These are phyloP conservation scores for Rhopalosiphum padi DNA, from an alignment of 1,140 invertebrate genomes.

Conservation along the genomic window DNA sequence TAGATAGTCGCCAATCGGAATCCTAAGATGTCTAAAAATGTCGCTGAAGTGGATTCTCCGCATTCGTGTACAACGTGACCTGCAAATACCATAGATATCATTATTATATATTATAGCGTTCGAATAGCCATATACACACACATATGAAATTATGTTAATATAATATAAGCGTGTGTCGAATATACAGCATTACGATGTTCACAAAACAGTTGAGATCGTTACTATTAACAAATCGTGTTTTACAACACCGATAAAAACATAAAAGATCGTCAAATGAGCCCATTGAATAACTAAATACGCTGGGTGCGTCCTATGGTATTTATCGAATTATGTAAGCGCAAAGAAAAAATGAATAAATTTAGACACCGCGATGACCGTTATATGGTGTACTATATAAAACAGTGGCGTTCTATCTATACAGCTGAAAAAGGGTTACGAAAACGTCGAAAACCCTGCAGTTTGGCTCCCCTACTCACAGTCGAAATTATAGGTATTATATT, in stretches of 20 bases:
- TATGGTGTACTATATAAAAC: background rate
- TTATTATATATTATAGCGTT: background rate
- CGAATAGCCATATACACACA: background rate
- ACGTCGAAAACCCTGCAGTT: background rate
- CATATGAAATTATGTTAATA: background rate
- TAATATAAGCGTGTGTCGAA: background rate
- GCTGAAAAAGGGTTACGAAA: background rate
- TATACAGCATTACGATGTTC: background rate
- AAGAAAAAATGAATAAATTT: background rate
- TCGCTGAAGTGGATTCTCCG: slow-evolving; percentile 11
- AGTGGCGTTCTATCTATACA: background rate
- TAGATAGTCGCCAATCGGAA: background rate
- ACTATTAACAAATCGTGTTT: background rate
- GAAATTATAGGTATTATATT: background rate
- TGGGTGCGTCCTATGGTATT: background rate
- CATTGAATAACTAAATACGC: background rate
- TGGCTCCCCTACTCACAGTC: background rate
- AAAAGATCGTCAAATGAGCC: background rate
- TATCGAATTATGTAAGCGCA: background rate
- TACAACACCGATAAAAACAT: background rate
- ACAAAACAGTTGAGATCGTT: background rate
- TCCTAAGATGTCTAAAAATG: background rate
- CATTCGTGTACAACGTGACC: slow-evolving; percentile 25
- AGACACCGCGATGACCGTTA: background rate
- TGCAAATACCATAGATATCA: background rate